phyloP scores from a whole-genome alignment of 2,113 vertebrate genomes.

The Peromyscus leucopus region DNA sequence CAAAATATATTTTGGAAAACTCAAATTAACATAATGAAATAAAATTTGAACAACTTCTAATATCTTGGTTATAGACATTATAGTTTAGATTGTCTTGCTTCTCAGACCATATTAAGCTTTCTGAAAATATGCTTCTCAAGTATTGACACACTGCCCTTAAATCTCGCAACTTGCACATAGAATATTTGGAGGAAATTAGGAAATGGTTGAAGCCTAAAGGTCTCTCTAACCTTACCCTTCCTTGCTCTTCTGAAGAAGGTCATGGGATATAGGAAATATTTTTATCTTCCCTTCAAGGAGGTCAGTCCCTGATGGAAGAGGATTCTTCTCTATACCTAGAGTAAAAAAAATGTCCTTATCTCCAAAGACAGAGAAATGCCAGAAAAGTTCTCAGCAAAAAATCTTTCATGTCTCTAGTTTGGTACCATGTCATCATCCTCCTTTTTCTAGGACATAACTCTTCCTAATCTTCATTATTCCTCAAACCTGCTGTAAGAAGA shows the following conservation, averaged over 20 bases:
- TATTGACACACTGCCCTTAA: neutral
- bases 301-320: neutral
- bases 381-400: neutral
- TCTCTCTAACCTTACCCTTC: neutral
- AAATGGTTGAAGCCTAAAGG: neutral
- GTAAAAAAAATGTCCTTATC: neutral
- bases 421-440: neutral
- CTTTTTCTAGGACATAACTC: neutral
- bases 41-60: neutral
- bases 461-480: neutral
- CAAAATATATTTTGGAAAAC: neutral
- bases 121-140: neutral
- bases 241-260: neutral
- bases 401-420: neutral
- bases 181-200: neutral
- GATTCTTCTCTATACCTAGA: neutral
- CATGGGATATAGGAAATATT: neutral
- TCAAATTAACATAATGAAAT: constrained; percentile 6
- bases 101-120: neutral
- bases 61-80: neutral
- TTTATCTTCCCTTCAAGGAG: neutral
- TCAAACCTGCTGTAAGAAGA: neutral
- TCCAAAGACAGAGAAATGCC: neutral
- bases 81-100: neutral
- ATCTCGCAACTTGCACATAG: neutral